Evolutionary conservation across 2,888 invertebrate species (phyloP).

Genomic region (Merodon equestris): DNA sequence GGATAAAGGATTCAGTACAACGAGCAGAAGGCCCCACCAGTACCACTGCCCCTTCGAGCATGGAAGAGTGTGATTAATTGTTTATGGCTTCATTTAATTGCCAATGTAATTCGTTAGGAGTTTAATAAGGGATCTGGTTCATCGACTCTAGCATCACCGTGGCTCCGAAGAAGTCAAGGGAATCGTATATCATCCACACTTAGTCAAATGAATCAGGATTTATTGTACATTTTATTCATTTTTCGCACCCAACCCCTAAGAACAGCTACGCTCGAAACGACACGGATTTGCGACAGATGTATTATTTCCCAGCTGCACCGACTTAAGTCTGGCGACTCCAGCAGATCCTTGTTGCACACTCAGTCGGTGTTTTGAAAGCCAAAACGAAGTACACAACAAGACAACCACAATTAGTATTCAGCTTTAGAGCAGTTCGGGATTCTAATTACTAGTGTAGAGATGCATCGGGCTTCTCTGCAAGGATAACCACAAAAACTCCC

Average conservation of each 20-base stretch:
- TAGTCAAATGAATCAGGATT: conserved; percentile 13
- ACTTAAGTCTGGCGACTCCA: conserved; percentile 18
- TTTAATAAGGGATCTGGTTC: conserved; percentile 32
- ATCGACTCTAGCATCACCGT: neutral
- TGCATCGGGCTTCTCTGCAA: conserved; percentile 8
- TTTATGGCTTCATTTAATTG: conserved; percentile 47
- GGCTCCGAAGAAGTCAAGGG: neutral
- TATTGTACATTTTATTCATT: conserved; percentile 1
- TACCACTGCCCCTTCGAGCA: conserved; percentile 17
- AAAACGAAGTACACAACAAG: conserved; percentile 19
- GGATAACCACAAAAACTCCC: conserved; percentile 38
- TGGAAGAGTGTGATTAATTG: conserved; percentile 53
- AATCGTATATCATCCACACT: conserved; percentile 21
- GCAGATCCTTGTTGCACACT: neutral
- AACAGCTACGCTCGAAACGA: neutral
- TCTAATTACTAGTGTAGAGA: conserved; percentile 35
- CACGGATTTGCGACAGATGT: conserved; percentile 25
- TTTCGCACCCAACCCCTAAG: neutral
- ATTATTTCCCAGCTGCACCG: conserved; percentile 20
- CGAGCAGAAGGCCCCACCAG: neutral
- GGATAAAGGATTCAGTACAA: conserved; percentile 8
- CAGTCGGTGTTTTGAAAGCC: conserved; percentile 13
- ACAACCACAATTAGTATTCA: conserved; percentile 47
- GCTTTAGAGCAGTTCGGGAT: conserved; percentile 26
- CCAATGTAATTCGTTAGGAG: conserved; percentile 37